Base-by-base conservation (phyloP, 2,888 invertebrate species). In the Apamea monoglypha region DNA sequence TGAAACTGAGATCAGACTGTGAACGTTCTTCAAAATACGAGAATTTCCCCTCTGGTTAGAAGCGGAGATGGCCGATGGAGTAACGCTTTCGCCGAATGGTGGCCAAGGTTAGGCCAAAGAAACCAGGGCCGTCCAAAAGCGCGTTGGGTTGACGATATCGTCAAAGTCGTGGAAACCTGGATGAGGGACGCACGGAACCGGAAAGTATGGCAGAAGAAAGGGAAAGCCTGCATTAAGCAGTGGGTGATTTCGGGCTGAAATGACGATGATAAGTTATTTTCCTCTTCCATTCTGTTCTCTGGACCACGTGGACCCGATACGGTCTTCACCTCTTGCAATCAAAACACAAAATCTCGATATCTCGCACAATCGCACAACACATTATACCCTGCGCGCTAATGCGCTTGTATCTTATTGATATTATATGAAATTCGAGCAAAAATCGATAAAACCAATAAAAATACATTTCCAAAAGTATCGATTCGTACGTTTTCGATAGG, bases 391-490 rank as follows among this genome's bases (percentile, higher is more conserved):
- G 67, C 14, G 59, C 71, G 44, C 76, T 82, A 83, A 88, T 80
- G 70, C 32, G 69, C 40, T 64, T 78, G 47, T 72, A 84, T 66
- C 72, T 74, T 83, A 86, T 80, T 81, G 79, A 82, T 82, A 87
- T 81, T 78, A 79, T 68, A 76, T 59, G 36, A 81, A 81, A 80
- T 74, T 74, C 80, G 74, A 84, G 77, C 76, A 85, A 88, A 83
- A 68, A 74, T 70, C 75, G 72, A 70, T 69, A 66, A 64, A 71
- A 75, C 32, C 32, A 76, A 79, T 82, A 83, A 87, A 87, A 84
- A 74, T 67, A 73, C 87, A 59, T 73, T 71, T 71, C 50, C 4
- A 0, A 75, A 74, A 75, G 76, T 73, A 86, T 87, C 76, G 69
- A 79, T 80, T 78, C 77, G 50, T 74, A 77, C 59, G 66, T 78